Evolutionary conservation across 2,113 vertebrate species (phyloP).

Genomic region (Smithornis capensis): DNA sequence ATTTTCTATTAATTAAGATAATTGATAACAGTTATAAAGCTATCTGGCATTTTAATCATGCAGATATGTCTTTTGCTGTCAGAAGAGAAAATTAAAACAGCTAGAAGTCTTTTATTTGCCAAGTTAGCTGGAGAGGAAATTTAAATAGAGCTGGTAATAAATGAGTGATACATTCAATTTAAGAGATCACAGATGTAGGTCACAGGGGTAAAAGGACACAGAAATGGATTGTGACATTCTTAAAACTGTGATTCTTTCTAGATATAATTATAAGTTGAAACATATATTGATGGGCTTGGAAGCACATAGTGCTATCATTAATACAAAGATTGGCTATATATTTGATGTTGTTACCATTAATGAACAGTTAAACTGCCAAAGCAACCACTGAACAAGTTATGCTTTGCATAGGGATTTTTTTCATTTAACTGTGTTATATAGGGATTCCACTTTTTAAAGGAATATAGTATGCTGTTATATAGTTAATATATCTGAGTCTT

Average conservation of each 20-base stretch:
- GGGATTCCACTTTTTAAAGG: background rate
- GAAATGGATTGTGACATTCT: background rate
- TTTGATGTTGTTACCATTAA: background rate
- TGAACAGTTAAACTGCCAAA: background rate
- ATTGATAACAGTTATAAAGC: conserved; percentile 73
- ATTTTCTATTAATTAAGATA: conserved; percentile 76
- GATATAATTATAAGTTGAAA: background rate
- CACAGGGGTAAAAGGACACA: background rate
- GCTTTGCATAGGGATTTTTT: background rate
- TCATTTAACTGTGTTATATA: rapidly evolving
- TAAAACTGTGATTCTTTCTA: background rate
- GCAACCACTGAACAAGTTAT: background rate
- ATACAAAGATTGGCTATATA: background rate
- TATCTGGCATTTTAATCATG: conserved; percentile 75
- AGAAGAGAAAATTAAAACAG: conserved; percentile 72
- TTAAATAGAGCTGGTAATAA: conserved; percentile 57
- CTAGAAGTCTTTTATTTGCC: conserved; percentile 67
- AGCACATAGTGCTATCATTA: background rate
- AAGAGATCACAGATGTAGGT: conserved; percentile 33
- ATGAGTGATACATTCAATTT: conserved; percentile 23
- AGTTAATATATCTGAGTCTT: background rate
- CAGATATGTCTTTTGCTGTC: conserved; percentile 69
- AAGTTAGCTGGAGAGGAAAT: conserved; percentile 65
- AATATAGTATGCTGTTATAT: background rate
- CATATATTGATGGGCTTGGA: background rate